A percentile compares a stretch with the other conserved stretches of the same genome.
These are phyloP conservation scores for Coccyzus lansbergi DNA, from an alignment of 2,797 vertebrate species.

Conservation along the genomic window DNA sequence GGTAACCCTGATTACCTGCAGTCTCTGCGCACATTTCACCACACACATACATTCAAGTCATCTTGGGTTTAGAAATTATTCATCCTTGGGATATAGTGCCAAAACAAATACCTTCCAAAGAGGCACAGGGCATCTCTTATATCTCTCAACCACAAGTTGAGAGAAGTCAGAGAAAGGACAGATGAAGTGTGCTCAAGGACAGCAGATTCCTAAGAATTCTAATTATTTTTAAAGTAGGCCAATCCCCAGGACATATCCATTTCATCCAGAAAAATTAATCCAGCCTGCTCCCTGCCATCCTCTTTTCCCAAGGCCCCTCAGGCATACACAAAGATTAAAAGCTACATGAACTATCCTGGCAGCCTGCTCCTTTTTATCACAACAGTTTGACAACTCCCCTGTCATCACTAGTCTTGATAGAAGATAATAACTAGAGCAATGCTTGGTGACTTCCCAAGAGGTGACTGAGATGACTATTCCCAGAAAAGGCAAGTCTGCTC, in stretches of 20 bases:
- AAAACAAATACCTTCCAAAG: slow-evolving; percentile 18
- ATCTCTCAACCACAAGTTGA: not conserved
- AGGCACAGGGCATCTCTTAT: not conserved
- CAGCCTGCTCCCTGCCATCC: slow-evolving; percentile 48
- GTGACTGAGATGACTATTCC: slow-evolving; percentile 1
- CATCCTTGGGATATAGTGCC: not conserved
- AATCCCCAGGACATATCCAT: slow-evolving; percentile 62
- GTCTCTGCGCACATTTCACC: not conserved
- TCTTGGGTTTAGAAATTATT: not conserved
- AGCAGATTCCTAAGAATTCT: slow-evolving; percentile 60
- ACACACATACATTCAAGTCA: not conserved
- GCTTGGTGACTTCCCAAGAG: slow-evolving; percentile 14
- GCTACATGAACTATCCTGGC: slow-evolving; percentile 50
- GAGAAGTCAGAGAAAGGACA: not conserved
- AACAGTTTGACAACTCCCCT: slow-evolving; percentile 63
- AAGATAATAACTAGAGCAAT: slow-evolving; percentile 37
- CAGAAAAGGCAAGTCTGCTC: not conserved
- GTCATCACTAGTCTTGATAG: slow-evolving; percentile 31
- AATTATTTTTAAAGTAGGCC: slow-evolving; percentile 69
- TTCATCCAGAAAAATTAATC: slow-evolving; percentile 71
- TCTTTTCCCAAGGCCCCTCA: slow-evolving; percentile 55
- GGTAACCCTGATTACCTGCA: not conserved
- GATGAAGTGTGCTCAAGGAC: slow-evolving; percentile 55
- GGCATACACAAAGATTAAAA: slow-evolving; percentile 71
- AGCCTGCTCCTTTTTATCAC: slow-evolving; percentile 64